phyloP scores from a whole-genome alignment of 2,888 invertebrate species.

The Lathronympha strigana region DNA sequence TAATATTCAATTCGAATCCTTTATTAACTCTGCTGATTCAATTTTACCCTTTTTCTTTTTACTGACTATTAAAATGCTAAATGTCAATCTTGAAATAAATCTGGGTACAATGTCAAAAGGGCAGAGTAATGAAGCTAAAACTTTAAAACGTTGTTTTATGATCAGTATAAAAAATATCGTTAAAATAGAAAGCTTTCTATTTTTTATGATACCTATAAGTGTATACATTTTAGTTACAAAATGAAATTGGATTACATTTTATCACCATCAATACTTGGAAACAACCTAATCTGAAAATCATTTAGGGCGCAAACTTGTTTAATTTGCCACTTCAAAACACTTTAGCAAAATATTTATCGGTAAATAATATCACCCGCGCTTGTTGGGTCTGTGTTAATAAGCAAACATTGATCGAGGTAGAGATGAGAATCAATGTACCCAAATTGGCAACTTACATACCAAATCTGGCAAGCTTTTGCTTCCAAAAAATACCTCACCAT shows the following conservation, averaged over 20 bases:
- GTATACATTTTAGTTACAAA: not conserved
- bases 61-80: too few species aligned
- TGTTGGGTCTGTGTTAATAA: not conserved
- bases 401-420: slow-evolving; percentile 11
- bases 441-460: too few species aligned
- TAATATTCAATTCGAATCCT: not conserved
- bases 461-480: too few species aligned
- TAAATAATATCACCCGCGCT: slow-evolving; percentile 3
- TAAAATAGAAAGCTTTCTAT: too few species aligned
- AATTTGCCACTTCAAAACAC: not conserved
- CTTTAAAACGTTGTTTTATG: too few species aligned
- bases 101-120: too few species aligned
- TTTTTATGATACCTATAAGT: too few species aligned
- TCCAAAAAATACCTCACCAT: too few species aligned
- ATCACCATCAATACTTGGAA: not conserved
- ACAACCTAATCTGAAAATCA: not conserved
- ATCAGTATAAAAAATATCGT: too few species aligned
- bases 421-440: too few species aligned
- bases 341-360: slow-evolving; percentile 2
- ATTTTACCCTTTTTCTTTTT: not conserved
- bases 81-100: too few species aligned
- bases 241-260: not conserved
- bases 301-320: not conserved
- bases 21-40: not conserved
- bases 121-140: too few species aligned